Conservation (phyloP, 35 echinoderm and acorn worm genomes). For the Lytechinus pictus region DNA sequence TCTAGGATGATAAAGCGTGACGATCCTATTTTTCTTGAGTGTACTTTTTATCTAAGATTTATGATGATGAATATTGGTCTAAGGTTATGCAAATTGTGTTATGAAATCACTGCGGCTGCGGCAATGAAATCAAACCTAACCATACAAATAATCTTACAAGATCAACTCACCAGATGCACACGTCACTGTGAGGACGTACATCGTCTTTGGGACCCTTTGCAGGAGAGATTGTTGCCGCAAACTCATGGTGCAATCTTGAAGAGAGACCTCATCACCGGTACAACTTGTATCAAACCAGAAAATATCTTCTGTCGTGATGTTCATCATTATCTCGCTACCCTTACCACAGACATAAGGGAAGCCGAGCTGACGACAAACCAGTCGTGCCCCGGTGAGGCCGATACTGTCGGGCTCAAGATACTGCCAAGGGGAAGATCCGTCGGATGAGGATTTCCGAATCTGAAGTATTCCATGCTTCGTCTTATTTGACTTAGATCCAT, state of each 20-base stretch:
- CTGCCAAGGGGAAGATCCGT: not conserved
- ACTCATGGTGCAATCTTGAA: not conserved
- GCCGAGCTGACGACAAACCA: constrained; percentile 23
- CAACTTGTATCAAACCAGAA: not conserved
- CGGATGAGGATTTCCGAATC: not conserved
- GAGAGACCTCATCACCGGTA: not conserved
- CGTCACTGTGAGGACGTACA: not conserved
- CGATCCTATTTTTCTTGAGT: too few species aligned
- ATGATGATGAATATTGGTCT: too few species aligned
- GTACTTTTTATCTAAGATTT: too few species aligned
- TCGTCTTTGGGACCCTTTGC: not conserved
- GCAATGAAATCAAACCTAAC: too few species aligned
- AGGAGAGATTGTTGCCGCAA: not conserved
- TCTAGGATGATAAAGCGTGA: too few species aligned
- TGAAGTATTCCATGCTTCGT: not conserved
- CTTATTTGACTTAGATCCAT: not conserved
- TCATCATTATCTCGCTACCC: not conserved
- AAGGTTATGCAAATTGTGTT: too few species aligned
- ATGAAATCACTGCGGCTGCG: too few species aligned
- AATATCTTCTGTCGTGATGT: not conserved
- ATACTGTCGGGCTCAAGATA: not conserved
- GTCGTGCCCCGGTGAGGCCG: not conserved
- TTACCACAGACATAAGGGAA: constrained; percentile 15
- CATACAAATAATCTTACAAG: too few species aligned
- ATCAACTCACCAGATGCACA: not conserved